A percentile compares a stretch with the other conserved stretches of the same genome.
Evolutionary conservation across 2,888 invertebrate genomes (phyloP).

Genomic region (Clitarchus hookeri): DNA sequence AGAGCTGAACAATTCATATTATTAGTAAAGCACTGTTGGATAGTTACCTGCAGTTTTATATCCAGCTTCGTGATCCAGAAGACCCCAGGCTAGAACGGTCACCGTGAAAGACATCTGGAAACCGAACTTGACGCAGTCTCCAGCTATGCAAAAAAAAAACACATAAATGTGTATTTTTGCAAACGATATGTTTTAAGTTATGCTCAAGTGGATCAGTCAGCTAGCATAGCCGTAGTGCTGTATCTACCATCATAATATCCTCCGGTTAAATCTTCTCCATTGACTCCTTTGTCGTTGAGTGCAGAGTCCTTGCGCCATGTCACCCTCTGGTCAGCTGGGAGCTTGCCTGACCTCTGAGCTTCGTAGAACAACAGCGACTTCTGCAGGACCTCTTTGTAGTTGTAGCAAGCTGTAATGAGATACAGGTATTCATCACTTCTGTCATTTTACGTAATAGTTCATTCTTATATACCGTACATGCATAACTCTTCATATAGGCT

Average conservation of each 20-base stretch:
- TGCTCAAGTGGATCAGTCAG: too few relatives aligned
- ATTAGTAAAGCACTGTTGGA: neutral
- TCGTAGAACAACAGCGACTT: conserved; percentile 44
- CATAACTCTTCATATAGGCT: too few relatives aligned
- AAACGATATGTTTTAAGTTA: too few relatives aligned
- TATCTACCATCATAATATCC: conserved; percentile 30
- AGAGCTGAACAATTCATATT: too few relatives aligned
- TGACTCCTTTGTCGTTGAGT: conserved; percentile 38
- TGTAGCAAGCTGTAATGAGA: conserved; percentile 29
- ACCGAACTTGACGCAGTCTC: conserved; percentile 18
- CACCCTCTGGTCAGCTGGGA: conserved; percentile 40
- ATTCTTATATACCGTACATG: too few relatives aligned
- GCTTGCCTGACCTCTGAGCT: conserved; percentile 43
- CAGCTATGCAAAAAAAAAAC: neutral
- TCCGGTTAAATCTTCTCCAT: conserved; percentile 35
- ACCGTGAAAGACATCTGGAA: conserved; percentile 22
- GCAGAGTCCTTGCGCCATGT: conserved; percentile 43
- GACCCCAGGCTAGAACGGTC: neutral
- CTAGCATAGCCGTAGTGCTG: neutral
- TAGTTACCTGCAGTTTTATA: neutral
- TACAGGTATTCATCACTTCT: too few relatives aligned
- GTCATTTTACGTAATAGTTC: too few relatives aligned
- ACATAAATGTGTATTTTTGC: too few relatives aligned
- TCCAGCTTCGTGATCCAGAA: conserved; percentile 2
- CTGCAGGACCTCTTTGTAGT: conserved; percentile 41